These are phyloP conservation scores for Hydrophis major DNA, from an alignment of 2,797 vertebrate genomes.

Conservation along the genomic window DNA sequence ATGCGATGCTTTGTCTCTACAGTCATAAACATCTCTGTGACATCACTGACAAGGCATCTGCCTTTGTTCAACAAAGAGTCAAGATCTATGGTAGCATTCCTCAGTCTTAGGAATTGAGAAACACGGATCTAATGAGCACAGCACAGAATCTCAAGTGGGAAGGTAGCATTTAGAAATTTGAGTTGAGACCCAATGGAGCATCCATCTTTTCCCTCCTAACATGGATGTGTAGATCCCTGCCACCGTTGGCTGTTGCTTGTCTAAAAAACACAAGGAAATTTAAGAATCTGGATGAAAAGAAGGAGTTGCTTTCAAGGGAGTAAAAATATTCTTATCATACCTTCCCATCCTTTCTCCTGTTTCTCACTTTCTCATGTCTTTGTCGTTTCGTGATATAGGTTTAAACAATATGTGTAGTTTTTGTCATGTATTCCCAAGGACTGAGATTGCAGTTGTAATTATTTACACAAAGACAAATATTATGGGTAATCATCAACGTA, in stretches of 20 bases:
- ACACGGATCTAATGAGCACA: neutral
- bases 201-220: neutral
- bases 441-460: neutral
- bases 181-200: neutral
- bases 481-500: too few relatives aligned
- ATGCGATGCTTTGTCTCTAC: neutral
- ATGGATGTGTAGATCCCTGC: neutral
- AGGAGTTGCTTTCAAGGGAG: neutral
- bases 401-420: neutral
- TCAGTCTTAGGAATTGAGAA: neutral
- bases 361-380: neutral
- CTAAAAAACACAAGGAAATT: neutral
- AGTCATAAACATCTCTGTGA: neutral
- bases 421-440: neutral
- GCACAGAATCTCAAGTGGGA: neutral
- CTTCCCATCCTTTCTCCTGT: neutral
- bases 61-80: neutral
- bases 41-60: neutral
- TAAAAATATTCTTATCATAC: neutral
- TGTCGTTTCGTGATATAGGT: neutral
- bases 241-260: neutral
- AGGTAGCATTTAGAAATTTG: neutral
- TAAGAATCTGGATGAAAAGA: neutral
- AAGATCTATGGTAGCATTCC: neutral
- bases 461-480: neutral